Conservation (phyloP, 53 echinoderm and acorn worm genomes). For the Apostichopus leukothele region DNA sequence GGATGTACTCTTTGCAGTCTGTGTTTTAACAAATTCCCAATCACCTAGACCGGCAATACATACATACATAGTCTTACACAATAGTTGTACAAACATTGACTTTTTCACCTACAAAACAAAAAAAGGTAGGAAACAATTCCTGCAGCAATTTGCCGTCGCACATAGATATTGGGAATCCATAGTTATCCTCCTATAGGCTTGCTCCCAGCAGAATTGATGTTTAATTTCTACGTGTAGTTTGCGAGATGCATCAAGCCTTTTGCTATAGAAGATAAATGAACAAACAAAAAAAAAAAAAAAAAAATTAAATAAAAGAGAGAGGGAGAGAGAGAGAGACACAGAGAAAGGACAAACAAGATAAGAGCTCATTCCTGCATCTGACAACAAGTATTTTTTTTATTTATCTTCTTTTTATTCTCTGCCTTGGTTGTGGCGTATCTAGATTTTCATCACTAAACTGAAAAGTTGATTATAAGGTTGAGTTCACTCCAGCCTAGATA, state of each 20-base stretch:
- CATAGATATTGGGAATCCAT: no score
- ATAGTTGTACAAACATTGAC: no score
- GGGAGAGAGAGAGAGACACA: not conserved
- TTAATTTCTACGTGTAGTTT: not conserved
- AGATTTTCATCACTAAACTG: not conserved
- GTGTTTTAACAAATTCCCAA: no score
- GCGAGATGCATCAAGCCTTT: not conserved
- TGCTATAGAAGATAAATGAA: not conserved
- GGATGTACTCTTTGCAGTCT: no score
- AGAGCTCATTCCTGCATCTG: not conserved
- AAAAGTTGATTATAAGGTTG: not conserved
- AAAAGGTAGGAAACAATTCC: no score
- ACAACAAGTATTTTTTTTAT: not conserved
- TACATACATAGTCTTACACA: no score
- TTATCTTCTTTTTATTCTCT: not conserved
- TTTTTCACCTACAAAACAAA: no score
- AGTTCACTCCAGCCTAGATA: slow-evolving; percentile 3
- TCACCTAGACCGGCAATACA: no score
- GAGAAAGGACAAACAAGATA: not conserved
- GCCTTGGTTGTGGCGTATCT: not conserved
- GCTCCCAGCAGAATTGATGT: not conserved
- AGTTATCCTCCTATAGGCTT: not conserved
- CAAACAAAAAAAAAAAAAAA: not conserved
- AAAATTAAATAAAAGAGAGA: not conserved
- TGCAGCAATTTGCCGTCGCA: no score